Evolutionary conservation across 2,888 invertebrate genomes (phyloP).

Genomic region (Monochamus alternatus): DNA sequence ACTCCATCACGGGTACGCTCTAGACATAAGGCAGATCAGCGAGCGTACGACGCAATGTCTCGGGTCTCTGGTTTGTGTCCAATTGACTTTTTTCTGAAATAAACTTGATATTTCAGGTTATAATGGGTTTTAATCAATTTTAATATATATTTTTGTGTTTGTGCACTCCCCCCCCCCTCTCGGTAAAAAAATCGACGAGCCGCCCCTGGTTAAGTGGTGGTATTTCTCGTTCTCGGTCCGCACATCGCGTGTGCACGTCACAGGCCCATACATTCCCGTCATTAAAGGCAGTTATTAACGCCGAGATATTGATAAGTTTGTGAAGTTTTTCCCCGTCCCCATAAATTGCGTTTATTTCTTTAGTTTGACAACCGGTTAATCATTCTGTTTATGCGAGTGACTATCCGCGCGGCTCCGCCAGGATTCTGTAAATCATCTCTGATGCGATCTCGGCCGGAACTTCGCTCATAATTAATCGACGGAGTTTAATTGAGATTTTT

Average conservation of each 20-base stretch:
- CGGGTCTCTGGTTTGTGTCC: no score
- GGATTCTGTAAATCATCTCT: slow-evolving; percentile 68
- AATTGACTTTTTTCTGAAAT: no score
- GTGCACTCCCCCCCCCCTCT: no score
- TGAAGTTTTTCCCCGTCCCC: slow-evolving; percentile 69
- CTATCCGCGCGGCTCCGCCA: slow-evolving; percentile 62
- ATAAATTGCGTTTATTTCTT: slow-evolving; percentile 71
- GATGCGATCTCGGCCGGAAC: slow-evolving; percentile 67
- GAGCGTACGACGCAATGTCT: no score
- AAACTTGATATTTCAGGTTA: no score
- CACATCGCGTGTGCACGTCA: slow-evolving; percentile 45
- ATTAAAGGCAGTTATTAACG: slow-evolving; percentile 71
- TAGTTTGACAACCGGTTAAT: slow-evolving; percentile 71
- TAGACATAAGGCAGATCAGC: no score
- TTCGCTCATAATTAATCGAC: slow-evolving; percentile 69
- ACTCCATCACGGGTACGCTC: no score
- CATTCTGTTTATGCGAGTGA: slow-evolving; percentile 70
- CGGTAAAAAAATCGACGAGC: no score
- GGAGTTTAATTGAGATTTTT: slow-evolving; percentile 70
- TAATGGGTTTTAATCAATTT: no score
- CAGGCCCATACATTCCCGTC: slow-evolving; percentile 68
- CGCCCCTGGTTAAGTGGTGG: slow-evolving; percentile 6
- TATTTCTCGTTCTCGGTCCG: slow-evolving; percentile 33
- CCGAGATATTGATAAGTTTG: slow-evolving; percentile 71
- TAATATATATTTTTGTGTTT: no score